Evolutionary conservation across 2,888 invertebrate species (phyloP), one percentile per base, ranked within the genome.

Genomic region (Caenorhabditis macrosperma): DNA sequence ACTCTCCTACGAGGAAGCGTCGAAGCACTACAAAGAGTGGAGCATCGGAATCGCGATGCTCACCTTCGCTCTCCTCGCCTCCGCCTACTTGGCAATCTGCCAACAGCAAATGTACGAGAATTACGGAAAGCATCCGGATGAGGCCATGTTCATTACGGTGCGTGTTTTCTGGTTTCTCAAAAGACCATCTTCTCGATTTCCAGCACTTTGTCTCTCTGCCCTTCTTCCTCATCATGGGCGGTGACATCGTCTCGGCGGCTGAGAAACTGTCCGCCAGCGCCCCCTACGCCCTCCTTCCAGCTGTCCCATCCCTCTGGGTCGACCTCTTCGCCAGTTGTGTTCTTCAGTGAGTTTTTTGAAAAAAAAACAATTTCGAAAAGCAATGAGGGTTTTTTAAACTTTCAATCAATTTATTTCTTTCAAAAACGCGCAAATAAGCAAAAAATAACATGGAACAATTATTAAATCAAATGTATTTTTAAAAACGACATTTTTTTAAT

Each of bases 181-280:
- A 33, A 33, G 5, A 38, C 15, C 17, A 44, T 50, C n/a, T 48
- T 17, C 44, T 12, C 22, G 1, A 41, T 48, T 63, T 74, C 66
- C 77, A 95, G 93, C 98, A 99, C 92, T 93, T 95, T 66, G 91
- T 97, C 71, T 95, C 97, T 0, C 91, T 99, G 81, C 96, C 98
- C 5, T 94, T 95, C 78, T 98, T 98, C 93, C 85, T 95, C 22
- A 92, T 96, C 0, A 93, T 97, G 81, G 92, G 93, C 12, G 91
- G 93, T 9, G 96, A 96, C 91, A 93, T 99, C 64, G 92, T 93
- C 84, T 93, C 94, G 38, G 96, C 96, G 90, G 93, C 94, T 7
- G 90, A 92, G n/a, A 92, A 95, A 6, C 95, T 95, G 9, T 93
- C 94, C 93, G 66, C 72, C 17, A 59, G 59, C 44, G 57, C 64